phyloP scores from a whole-genome alignment of 1,140 invertebrate genomes.

The Tetramorium simillimum region DNA sequence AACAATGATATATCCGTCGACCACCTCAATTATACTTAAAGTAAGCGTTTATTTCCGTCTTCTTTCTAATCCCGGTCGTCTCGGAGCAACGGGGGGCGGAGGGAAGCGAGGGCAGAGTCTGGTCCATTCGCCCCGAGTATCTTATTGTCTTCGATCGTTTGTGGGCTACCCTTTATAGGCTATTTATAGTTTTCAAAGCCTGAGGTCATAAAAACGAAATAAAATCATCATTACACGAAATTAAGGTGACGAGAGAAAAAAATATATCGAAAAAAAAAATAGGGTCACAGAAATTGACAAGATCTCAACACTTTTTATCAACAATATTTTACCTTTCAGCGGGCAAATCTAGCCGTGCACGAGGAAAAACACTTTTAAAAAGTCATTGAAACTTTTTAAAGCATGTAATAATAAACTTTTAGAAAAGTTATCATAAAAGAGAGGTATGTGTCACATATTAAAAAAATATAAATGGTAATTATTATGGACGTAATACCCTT shows the following conservation, averaged over 20 bases:
- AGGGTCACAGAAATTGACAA: background rate
- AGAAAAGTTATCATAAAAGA: background rate
- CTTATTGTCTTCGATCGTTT: slow-evolving; percentile 25
- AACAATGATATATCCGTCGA: slow-evolving; percentile 12
- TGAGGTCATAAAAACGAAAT: background rate
- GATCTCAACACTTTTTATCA: too few relatives aligned
- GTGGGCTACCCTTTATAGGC: background rate
- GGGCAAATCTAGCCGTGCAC: background rate
- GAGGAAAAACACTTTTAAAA: background rate
- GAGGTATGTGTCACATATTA: background rate
- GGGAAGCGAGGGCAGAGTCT: background rate
- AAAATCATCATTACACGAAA: background rate
- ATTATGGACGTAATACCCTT: background rate
- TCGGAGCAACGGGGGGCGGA: background rate
- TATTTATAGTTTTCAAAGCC: background rate
- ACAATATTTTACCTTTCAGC: background rate
- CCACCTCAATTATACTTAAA: slow-evolving; percentile 42
- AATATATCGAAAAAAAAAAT: background rate
- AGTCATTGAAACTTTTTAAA: background rate
- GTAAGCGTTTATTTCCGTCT: slow-evolving; percentile 41
- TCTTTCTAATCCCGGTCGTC: background rate
- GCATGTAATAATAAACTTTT: background rate
- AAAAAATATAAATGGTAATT: background rate
- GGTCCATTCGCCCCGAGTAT: slow-evolving; percentile 7
- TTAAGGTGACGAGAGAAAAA: background rate